phyloP scores from a whole-genome alignment of 92 coral and sea anemone species.

The Palythoa caribaeorum region DNA sequence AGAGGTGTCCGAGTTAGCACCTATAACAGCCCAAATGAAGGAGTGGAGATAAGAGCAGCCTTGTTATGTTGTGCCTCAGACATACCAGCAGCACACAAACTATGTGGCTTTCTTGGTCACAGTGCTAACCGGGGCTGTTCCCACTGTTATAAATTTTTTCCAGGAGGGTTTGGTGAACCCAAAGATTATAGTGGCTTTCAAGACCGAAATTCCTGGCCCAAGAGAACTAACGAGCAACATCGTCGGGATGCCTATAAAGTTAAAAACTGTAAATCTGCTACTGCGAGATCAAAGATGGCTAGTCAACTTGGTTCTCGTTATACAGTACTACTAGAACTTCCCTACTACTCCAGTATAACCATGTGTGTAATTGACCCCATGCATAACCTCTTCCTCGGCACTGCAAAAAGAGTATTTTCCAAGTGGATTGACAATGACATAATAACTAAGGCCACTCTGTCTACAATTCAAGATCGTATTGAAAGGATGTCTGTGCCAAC shows the following conservation, averaged over 20 bases:
- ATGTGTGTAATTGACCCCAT: conserved; percentile 59
- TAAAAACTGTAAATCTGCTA: conserved; percentile 45
- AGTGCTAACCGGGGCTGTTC: background rate
- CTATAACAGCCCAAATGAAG: background rate
- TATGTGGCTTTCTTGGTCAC: background rate
- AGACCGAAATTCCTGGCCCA: conserved; percentile 48
- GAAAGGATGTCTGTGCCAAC: background rate
- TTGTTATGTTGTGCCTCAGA: background rate
- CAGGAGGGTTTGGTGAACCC: background rate
- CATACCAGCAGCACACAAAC: too few species aligned
- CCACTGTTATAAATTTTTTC: background rate
- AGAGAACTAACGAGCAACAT: conserved; percentile 25
- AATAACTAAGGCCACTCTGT: conserved; percentile 28
- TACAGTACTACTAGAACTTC: conserved; percentile 45
- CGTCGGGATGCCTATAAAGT: conserved; percentile 26
- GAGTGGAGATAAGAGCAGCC: too few species aligned
- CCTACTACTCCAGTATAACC: conserved; percentile 39
- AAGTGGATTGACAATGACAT: conserved; percentile 31
- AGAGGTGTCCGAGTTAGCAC: background rate
- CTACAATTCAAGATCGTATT: conserved; percentile 16
- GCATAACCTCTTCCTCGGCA: conserved; percentile 56
- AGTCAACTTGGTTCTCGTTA: conserved; percentile 50
- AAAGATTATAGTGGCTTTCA: background rate
- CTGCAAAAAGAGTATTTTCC: conserved; percentile 45
- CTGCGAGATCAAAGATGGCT: conserved; percentile 27